Base-by-base conservation (phyloP, 2,113 vertebrate species). In the Callipepla squamata region DNA sequence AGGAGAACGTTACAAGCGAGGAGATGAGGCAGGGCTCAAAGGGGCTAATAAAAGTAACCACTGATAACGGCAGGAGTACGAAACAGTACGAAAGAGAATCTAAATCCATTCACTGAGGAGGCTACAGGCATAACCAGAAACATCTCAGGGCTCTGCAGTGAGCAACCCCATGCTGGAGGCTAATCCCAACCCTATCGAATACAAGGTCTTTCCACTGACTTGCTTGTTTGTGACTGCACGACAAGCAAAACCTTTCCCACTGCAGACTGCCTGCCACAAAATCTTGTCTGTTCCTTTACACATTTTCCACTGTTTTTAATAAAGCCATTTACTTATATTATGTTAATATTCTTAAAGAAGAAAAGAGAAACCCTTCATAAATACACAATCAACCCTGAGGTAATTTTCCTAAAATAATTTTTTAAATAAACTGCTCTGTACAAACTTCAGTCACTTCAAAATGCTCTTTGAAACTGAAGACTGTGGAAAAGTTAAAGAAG, bases 321-420 rank as follows among this genome's bases (percentile, higher is more conserved):
- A 95, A 97, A 96, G 87, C 44, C 9, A 89, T 96, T 96, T 96
- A 95, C 92, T 95, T 92, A 90, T 74, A 89, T 95, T 96, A 95
- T 92, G 92, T 94, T 97, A 95, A 95, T 96, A 92, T 75, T 83
- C 13, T 32, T n/a, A 45, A 55, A 48, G 58, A 51, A 55, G 66
- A 87, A 57, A 92, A 94, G 80, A 93, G 88, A 93, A 93, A 92
- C 65, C 76, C 73, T 94, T 92, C 93, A 96, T 86, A 97, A 97
- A 96, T 96, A 95, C 91, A 94, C 93, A 96, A 95, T 95, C 90
- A 96, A 96, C 91, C 97, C 97, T 68, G 88, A 94, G 95, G 95
- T 96, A 96, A 96, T 97, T 96, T 96, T 97, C 96, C 96, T 97
- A 95, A 95, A 97, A 96, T 95, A 97, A 93, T 96, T 96, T 96